A percentile compares a stretch with the other conserved stretches of the same genome.
These are phyloP conservation scores for Ylistrum balloti DNA, from an alignment of 1,140 invertebrate species.

Conservation along the genomic window DNA sequence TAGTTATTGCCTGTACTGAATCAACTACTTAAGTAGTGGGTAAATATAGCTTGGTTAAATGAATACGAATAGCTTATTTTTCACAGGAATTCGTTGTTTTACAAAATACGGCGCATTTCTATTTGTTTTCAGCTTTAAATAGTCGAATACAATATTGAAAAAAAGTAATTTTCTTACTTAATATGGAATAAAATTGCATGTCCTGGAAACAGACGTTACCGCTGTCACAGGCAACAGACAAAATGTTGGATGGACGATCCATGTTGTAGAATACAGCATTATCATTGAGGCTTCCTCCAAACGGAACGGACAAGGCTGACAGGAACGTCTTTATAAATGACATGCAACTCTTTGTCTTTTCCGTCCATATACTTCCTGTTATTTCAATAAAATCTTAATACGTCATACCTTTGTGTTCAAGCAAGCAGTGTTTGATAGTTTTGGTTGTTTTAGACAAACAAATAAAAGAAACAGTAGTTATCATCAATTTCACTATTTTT, in stretches of 20 bases:
- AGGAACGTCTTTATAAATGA: neutral
- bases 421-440: too few species aligned
- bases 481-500: too few species aligned
- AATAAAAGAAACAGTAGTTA: too few species aligned
- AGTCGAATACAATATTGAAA: neutral
- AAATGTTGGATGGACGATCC: neutral
- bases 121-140: too few species aligned
- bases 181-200: neutral
- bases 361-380: neutral
- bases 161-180: slow-evolving; percentile 1
- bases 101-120: too few species aligned
- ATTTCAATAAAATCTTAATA: too few species aligned
- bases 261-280: neutral
- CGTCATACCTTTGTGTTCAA: neutral
- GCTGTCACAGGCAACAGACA: neutral
- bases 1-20: too few species aligned
- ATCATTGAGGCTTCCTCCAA: neutral
- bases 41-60: too few species aligned
- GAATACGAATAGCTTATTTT: too few species aligned
- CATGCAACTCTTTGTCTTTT: neutral
- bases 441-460: too few species aligned
- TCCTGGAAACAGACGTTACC: neutral
- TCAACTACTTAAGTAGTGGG: too few species aligned
- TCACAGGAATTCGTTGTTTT: too few species aligned
- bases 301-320: neutral